These are phyloP conservation scores for Urocynchramus pylzowi DNA, from an alignment of 2,113 vertebrate species.

Conservation along the genomic window DNA sequence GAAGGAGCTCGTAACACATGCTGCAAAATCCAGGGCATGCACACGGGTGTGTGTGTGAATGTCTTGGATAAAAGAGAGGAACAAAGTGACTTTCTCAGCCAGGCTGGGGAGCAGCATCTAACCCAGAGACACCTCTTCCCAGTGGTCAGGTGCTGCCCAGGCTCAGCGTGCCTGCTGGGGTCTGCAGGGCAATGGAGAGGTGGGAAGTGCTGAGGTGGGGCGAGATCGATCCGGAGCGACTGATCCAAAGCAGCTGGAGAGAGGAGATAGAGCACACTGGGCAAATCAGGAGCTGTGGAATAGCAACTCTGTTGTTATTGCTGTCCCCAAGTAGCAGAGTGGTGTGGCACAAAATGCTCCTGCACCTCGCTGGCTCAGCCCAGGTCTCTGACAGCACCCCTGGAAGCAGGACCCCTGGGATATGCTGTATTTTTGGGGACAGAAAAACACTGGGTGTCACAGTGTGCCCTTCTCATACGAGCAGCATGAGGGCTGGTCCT, in stretches of 20 bases:
- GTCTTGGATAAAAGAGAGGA: background rate
- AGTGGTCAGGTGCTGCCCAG: rapidly evolving
- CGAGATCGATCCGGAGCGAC: rapidly evolving
- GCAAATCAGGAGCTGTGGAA: background rate
- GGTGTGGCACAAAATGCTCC: background rate
- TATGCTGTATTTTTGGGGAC: background rate
- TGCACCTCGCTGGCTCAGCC: background rate
- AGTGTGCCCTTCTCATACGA: rapidly evolving
- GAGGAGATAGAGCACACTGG: background rate
- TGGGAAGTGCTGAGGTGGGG: background rate
- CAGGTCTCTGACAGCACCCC: rapidly evolving
- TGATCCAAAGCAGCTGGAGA: constrained; percentile 22
- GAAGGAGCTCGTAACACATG: background rate
- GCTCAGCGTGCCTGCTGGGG: background rate
- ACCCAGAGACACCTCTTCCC: background rate
- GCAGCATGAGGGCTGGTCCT: background rate
- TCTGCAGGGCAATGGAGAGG: background rate
- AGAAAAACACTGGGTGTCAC: background rate
- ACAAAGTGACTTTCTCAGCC: background rate
- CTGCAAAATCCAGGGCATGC: background rate
- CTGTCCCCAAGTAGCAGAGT: background rate
- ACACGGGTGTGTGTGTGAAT: rapidly evolving
- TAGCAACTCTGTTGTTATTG: background rate
- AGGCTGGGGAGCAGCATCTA: background rate
- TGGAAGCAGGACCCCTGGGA: background rate